Conservation (phyloP, 2,888 invertebrate genomes). For the Laspeyria flexula region DNA sequence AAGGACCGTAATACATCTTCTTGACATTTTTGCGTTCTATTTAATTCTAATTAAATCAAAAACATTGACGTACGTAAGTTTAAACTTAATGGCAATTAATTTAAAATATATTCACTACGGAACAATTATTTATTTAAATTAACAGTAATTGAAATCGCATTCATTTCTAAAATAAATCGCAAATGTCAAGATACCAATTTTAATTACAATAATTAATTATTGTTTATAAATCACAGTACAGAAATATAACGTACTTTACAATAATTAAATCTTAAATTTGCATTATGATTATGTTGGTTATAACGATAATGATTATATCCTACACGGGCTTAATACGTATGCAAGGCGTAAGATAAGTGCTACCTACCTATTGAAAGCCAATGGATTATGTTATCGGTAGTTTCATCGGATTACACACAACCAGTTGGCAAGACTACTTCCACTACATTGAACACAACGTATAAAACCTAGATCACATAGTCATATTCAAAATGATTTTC, state of each 20-base stretch:
- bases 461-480: too few relatives aligned
- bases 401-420: conserved; percentile 54
- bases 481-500: too few relatives aligned
- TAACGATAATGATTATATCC: conserved; percentile 8
- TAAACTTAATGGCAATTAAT: not conserved
- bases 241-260: too few relatives aligned
- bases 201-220: conserved; percentile 9
- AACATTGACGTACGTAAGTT: not conserved
- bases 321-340: conserved; percentile 18
- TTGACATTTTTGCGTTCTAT: not conserved
- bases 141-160: conserved; percentile 11
- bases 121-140: conserved; percentile 1
- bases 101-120: not conserved
- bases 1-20: not conserved
- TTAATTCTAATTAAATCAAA: not conserved
- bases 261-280: too few relatives aligned
- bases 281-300: conserved; percentile 3
- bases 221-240: too few relatives aligned
- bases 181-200: conserved; percentile 27
- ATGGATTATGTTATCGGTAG: conserved; percentile 40
- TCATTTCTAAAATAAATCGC: conserved; percentile 6
- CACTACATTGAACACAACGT: too few relatives aligned
- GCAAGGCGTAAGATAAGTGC: conserved; percentile 11
- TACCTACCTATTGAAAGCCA: conserved; percentile 20
- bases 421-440: conserved; percentile 22